A percentile compares a stretch with the other conserved stretches of the same genome.
Evolutionary conservation across 2,113 vertebrate species (phyloP).

Genomic region (Dendropsophus ebraccatus): DNA sequence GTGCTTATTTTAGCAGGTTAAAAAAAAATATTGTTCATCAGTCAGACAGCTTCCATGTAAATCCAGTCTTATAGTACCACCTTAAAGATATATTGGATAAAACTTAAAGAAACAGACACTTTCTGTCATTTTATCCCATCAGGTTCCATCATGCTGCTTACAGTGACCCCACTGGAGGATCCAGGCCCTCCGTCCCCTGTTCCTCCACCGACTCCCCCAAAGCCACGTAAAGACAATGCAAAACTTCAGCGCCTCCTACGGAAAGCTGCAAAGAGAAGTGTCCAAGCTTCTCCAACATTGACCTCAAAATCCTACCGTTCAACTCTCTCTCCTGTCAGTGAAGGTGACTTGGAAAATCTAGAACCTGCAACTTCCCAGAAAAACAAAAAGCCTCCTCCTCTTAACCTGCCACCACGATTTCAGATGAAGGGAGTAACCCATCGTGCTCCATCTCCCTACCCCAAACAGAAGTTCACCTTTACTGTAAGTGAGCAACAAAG

Average conservation of each 20-base stretch:
- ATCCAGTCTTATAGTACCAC: neutral
- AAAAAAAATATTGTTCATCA: too few species aligned
- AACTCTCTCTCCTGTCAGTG: constrained; percentile 88
- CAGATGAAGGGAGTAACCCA: constrained; percentile 64
- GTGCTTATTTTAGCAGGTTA: too few species aligned
- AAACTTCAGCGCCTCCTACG: constrained; percentile 86
- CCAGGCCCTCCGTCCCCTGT: constrained; percentile 64
- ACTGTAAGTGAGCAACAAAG: constrained; percentile 64
- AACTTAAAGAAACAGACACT: neutral
- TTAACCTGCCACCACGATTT: constrained; percentile 58
- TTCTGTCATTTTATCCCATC: constrained; percentile 47
- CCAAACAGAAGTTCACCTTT: constrained; percentile 66
- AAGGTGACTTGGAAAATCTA: constrained; percentile 83
- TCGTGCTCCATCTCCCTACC: constrained; percentile 71
- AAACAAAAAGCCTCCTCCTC: constrained; percentile 58
- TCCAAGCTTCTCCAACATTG: constrained; percentile 66
- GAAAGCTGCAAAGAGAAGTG: constrained; percentile 80
- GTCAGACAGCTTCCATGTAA: too few species aligned
- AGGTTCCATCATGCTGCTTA: constrained; percentile 79
- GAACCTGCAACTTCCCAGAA: constrained; percentile 68
- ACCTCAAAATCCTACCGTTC: constrained; percentile 73
- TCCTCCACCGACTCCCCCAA: constrained; percentile 86
- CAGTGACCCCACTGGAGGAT: constrained; percentile 62
- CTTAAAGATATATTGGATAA: neutral
- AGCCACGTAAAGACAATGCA: constrained; percentile 86